Conservation (phyloP, 2,113 vertebrate species). For the Beaufortia kweichowensis region DNA sequence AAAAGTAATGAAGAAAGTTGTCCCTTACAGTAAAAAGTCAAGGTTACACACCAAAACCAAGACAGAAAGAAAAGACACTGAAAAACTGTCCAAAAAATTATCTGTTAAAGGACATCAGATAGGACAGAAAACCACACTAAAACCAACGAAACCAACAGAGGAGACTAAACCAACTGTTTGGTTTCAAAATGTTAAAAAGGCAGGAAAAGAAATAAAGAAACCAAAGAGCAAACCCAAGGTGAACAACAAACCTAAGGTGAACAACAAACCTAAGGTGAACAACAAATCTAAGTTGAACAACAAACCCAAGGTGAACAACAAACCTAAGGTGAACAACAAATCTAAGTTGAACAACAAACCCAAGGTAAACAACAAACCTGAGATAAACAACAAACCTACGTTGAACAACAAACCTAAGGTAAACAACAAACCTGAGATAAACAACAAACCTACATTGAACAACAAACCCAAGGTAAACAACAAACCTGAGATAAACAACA, state of each 20-base stretch:
- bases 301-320: background rate
- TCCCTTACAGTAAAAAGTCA: constrained; percentile 42
- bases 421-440: constrained; percentile 14
- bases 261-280: no score
- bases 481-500: no score
- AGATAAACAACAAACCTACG: no score
- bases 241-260: constrained; percentile 17
- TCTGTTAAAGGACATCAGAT: background rate
- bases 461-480: constrained; percentile 14
- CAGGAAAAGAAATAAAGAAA: constrained; percentile 10
- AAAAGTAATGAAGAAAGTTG: constrained; percentile 21
- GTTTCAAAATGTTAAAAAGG: constrained; percentile 19
- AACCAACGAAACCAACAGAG: constrained; percentile 24
- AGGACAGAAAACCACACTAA: constrained; percentile 11
- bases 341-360: constrained; percentile 7
- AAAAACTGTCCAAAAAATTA: background rate
- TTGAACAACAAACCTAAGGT: background rate
- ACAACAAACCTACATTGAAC: no score
- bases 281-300: background rate
- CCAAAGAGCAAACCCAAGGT: background rate
- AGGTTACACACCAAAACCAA: constrained; percentile 43
- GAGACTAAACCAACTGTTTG: background rate
- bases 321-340: constrained; percentile 10
- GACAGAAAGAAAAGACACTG: constrained; percentile 37
- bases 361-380: background rate